Evolutionary conservation across 2,113 vertebrate genomes (phyloP).

Genomic region (Psephotus haematonotus): DNA sequence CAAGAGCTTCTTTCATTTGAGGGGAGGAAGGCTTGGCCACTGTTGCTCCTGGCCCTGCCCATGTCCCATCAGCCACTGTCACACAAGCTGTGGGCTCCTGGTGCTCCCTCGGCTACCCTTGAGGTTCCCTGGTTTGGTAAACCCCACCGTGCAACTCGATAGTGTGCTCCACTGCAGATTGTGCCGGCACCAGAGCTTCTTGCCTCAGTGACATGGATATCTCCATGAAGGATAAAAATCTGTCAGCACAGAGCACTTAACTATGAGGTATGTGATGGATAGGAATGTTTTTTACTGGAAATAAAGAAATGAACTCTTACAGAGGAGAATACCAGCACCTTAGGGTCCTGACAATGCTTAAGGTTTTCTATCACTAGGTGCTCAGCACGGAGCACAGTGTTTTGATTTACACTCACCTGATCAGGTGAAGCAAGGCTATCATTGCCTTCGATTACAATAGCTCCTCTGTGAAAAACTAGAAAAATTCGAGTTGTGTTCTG

Average conservation of each 20-base stretch:
- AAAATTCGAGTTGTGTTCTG: neutral
- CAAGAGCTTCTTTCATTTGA: neutral
- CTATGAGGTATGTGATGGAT: neutral
- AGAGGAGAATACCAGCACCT: neutral
- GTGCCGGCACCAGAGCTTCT: rapidly evolving
- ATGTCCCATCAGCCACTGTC: rapidly evolving
- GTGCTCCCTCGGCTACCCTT: rapidly evolving
- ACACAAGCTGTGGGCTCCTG: neutral
- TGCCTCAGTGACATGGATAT: rapidly evolving
- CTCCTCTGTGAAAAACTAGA: neutral
- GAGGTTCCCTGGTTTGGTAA: too few relatives aligned
- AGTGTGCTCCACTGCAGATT: neutral
- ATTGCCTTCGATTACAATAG: neutral
- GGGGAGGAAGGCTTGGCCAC: neutral
- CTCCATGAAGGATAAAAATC: neutral
- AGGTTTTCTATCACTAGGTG: neutral
- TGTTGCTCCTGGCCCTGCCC: neutral
- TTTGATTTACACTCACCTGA: neutral
- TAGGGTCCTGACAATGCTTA: neutral
- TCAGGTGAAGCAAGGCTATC: neutral
- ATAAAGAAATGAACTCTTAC: neutral
- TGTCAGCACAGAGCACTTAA: neutral
- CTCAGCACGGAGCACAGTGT: neutral
- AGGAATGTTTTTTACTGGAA: neutral
- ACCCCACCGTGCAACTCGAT: too few relatives aligned